Evolutionary conservation across 1,140 invertebrate species (phyloP), one percentile per base, ranked within the genome.

Genomic region (Andricus grossulariae): DNA sequence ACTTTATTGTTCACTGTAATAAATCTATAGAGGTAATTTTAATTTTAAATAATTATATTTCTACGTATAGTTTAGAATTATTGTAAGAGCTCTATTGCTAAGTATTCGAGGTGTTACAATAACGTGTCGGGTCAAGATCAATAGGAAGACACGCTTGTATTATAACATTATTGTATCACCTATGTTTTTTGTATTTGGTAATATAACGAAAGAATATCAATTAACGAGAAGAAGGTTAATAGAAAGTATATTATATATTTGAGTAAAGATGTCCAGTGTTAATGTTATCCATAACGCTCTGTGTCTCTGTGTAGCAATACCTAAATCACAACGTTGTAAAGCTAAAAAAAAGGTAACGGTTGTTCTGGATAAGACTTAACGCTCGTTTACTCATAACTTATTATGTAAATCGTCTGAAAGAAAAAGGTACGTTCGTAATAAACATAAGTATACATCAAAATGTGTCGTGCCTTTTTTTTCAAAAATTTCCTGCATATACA

Each of bases 361-460:
- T 79, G 81, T 86, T 86, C 80, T 86, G 89, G 89, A 89, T 90
- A 90, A 90, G 83, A 87, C 78, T 84, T 88, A 87, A 89, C 88
- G 85, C 88, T 90, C 87, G 78, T 88, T 91, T 91, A 91, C 90
- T 91, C 89, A 90, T 91, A 91, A 90, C 82, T 91, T 90, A 89
- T 89, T 88, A 89, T 90, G 88, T 90, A 89, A 83, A 88, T 89
- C 87, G 86, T 88, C 84, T 88, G 83, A 86, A 84, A 84, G 84
- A 81, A 86, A 84, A 88, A 85, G 80, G 84, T 89, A 88, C 85
- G 86, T 91, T 91, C 87, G 85, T 90, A 90, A 89, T 90, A 91
- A 90, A 91, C 80, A 88, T 90, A 91, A 90, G 84, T 85, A 88
- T 90, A 88, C 88, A 88, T 89, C 85, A 89, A 86, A 82, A 71